Evolutionary conservation across 1,140 invertebrate species (phyloP).

Genomic region (Acyrthosiphon pisum): DNA sequence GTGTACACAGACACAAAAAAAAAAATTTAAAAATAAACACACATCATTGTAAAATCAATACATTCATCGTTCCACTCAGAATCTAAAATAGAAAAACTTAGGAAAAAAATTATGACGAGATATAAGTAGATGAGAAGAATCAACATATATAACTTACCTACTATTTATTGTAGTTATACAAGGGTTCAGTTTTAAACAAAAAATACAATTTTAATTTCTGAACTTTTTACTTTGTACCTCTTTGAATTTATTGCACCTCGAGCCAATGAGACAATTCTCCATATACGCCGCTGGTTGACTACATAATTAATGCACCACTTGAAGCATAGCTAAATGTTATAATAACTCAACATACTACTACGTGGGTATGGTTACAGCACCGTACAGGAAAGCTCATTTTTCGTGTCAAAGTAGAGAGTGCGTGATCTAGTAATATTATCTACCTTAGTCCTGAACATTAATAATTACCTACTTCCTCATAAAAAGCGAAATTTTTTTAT

Average conservation of each 20-base stretch:
- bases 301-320: not conserved
- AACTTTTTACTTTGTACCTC: not conserved
- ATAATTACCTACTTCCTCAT: not conserved
- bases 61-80: too few species aligned
- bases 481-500: too few species aligned
- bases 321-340: not conserved
- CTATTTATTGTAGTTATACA: not conserved
- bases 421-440: not conserved
- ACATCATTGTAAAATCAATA: too few species aligned
- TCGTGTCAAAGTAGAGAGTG: not conserved
- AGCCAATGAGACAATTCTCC: not conserved
- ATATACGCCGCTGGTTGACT: not conserved
- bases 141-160: not conserved
- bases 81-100: not conserved
- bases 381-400: not conserved
- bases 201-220: not conserved
- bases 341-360: not conserved
- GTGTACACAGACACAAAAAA: too few species aligned
- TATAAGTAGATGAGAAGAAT: not conserved
- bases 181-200: not conserved
- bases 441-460: not conserved
- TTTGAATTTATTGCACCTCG: not conserved
- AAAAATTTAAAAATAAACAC: too few species aligned
- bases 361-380: not conserved
- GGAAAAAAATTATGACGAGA: not conserved